Conservation (phyloP, 37 sponge, comb jelly and placozoan species). For the Hormiphora californensis region DNA sequence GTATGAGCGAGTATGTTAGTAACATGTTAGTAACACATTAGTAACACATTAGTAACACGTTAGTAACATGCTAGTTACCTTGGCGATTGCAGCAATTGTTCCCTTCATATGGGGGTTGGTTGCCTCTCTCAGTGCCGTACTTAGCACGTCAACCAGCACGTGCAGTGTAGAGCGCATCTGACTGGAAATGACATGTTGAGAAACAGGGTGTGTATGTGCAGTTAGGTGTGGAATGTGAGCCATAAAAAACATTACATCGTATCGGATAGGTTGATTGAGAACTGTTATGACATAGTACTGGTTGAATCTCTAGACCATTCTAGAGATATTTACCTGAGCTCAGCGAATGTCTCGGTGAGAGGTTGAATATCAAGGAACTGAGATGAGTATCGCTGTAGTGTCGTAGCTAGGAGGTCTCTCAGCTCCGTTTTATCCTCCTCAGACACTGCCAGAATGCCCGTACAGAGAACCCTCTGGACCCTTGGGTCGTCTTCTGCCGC, state of each 20-base stretch:
- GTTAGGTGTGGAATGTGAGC: too few relatives aligned
- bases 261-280: too few relatives aligned
- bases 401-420: not conserved
- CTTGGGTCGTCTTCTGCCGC: not conserved
- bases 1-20: too few relatives aligned
- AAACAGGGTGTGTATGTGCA: too few relatives aligned
- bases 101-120: constrained; percentile 30
- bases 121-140: not conserved
- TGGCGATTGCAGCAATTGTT: not conserved
- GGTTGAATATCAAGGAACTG: constrained; percentile 33
- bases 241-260: too few relatives aligned
- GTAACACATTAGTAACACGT: too few relatives aligned
- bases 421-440: constrained; percentile 16
- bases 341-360: constrained; percentile 41
- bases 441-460: not conserved
- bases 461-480: constrained; percentile 8
- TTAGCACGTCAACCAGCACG: constrained; percentile 5
- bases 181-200: too few relatives aligned
- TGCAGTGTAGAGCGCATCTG: not conserved
- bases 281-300: too few relatives aligned
- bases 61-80: not conserved
- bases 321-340: too few relatives aligned
- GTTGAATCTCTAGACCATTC: too few relatives aligned
- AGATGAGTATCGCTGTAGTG: not conserved
- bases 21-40: too few relatives aligned